Evolutionary conservation across 2,113 vertebrate genomes (phyloP), one percentile per base, ranked within the genome.

Genomic region (Lycaon pictus): DNA sequence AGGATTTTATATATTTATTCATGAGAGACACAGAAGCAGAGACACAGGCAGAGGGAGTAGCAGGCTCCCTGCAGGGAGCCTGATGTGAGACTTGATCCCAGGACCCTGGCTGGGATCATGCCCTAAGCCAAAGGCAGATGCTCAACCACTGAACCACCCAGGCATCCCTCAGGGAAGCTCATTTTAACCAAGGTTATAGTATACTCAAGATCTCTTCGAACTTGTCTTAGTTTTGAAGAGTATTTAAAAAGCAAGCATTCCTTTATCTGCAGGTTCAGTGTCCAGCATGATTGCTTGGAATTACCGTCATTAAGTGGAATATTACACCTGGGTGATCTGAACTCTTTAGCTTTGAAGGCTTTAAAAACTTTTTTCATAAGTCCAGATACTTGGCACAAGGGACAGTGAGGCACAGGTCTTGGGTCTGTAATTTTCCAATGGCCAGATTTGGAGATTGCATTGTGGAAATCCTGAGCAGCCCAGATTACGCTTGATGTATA

Each of bases 221-320:
- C 17, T 79, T 77, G 32, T 74, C 43, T 69, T 71, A 71, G 69
- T 37, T 71, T 35, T 71, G 35, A 35, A 35, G n/a, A 62, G 35
- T 37, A 37, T 79, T 71, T 72, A 43, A 93, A 94, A 88, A 91
- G 35, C 69, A 91, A 90, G 25, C 12, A 53, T 91, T 69, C 82
- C 23, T 89, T 53, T 16, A 55, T n/a, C 58, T 92, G 86, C 58
- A 90, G 84, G 37, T 86, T 95, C 91, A 96, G 63, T 96, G 93
- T 97, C 32, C 89, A 95, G 25, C 11, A n/a, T 81, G 63, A 96
- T 67, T 67, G 23, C 89, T 98, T 95, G 48, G 67, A 95, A 32
- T 43, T 62, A 11, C n/a, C 96, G 60, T 97, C 92, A 97, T 98
- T 97, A 97, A 48, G 29, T 97, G 32, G 55, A 32, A 81, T 96